Conservation (phyloP, 92 coral and sea anemone genomes). For the Ricordea florida region DNA sequence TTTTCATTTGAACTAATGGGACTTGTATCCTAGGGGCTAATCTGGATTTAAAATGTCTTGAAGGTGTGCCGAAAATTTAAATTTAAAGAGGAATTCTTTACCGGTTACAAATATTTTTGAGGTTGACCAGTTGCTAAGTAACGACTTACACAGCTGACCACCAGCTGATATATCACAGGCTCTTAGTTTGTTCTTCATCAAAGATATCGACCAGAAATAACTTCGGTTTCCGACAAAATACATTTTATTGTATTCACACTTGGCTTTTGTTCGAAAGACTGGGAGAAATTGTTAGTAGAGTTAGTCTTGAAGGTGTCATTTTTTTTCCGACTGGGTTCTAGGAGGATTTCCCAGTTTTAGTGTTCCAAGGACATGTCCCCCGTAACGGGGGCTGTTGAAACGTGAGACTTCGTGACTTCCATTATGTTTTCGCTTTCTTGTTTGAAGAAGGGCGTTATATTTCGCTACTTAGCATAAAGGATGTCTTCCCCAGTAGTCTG, state of each 20-base stretch:
- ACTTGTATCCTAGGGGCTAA: no score
- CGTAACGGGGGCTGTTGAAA: constrained; percentile 21
- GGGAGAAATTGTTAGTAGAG: background rate
- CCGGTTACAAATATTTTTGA: constrained; percentile 14
- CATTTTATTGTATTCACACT: background rate
- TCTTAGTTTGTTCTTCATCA: background rate
- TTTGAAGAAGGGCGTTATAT: background rate
- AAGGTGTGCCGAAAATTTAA: no score
- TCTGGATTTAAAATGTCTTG: no score
- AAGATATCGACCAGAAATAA: background rate
- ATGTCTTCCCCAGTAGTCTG: constrained; percentile 93
- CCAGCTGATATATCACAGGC: background rate
- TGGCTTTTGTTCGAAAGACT: no score
- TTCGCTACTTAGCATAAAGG: background rate
- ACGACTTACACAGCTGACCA: constrained; percentile 8
- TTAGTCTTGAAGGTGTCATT: background rate
- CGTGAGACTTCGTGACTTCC: background rate
- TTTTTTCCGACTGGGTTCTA: background rate
- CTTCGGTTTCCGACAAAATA: background rate
- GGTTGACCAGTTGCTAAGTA: constrained; percentile 5
- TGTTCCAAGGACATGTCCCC: constrained; percentile 24
- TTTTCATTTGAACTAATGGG: no score
- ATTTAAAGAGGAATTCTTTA: background rate
- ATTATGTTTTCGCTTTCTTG: background rate
- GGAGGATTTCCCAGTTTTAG: background rate